phyloP scores from a whole-genome alignment of 2,888 invertebrate genomes.

The Deladenus siricidicola region DNA sequence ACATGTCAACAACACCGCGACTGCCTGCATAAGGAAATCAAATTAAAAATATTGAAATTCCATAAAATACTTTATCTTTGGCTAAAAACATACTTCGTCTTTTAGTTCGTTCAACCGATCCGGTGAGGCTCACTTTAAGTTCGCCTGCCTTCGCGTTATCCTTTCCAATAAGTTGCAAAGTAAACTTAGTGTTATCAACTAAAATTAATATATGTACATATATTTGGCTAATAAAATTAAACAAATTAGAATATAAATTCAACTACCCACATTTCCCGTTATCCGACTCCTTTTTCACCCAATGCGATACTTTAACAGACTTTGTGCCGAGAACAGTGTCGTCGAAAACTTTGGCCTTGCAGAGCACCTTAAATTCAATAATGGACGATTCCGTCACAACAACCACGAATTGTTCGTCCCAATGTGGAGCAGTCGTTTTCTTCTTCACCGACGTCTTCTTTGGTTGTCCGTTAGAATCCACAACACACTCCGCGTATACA shows the following conservation, averaged over 20 bases:
- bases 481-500: slow-evolving; percentile 46
- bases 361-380: slow-evolving; percentile 37
- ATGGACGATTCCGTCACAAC: slow-evolving; percentile 38
- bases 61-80: background rate
- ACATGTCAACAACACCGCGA: background rate
- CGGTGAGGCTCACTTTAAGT: slow-evolving; percentile 32
- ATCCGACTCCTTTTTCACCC: slow-evolving; percentile 41
- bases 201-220: too few relatives aligned
- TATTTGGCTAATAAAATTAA: background rate
- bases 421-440: slow-evolving; percentile 46
- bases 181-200: slow-evolving; percentile 38
- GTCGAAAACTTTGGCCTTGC: slow-evolving; percentile 50
- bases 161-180: slow-evolving; percentile 36
- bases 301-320: slow-evolving; percentile 40
- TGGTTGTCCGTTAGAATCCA: slow-evolving; percentile 32
- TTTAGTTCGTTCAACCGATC: slow-evolving; percentile 29
- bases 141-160: slow-evolving; percentile 38
- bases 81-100: slow-evolving; percentile 30
- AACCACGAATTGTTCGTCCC: slow-evolving; percentile 46
- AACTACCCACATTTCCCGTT: slow-evolving; percentile 44
- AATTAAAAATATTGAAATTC: background rate
- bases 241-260: slow-evolving; percentile 1
- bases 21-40: slow-evolving; percentile 1
- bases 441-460: slow-evolving; percentile 47
- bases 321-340: slow-evolving; percentile 44